A percentile compares a stretch with the other conserved stretches of the same genome.
phyloP scores from a whole-genome alignment of 2,888 invertebrate genomes.

The Drosophila robusta region DNA sequence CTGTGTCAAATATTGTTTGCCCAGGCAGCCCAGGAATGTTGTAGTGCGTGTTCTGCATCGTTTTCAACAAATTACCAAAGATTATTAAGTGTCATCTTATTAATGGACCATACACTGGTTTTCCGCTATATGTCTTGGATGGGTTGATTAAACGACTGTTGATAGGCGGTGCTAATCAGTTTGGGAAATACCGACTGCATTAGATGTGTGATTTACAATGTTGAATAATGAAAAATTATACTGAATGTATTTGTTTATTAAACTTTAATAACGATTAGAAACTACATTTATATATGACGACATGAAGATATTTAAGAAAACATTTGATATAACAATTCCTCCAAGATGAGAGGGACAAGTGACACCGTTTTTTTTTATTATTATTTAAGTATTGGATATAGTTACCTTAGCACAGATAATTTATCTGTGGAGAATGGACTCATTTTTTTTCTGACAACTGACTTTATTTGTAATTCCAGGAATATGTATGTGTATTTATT shows the following conservation, averaged over 20 bases:
- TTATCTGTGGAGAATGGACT: neutral
- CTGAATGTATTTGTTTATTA: neutral
- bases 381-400: too few relatives aligned
- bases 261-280: neutral
- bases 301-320: too few relatives aligned
- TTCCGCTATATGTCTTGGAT: slow-evolving; percentile 18
- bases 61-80: slow-evolving; percentile 71
- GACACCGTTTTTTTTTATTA: too few relatives aligned
- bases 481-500: too few relatives aligned
- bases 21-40: slow-evolving; percentile 68
- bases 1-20: slow-evolving; percentile 70
- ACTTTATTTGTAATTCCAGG: neutral
- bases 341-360: too few relatives aligned
- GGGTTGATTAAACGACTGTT: slow-evolving; percentile 49
- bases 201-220: slow-evolving; percentile 4
- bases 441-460: too few relatives aligned
- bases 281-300: too few relatives aligned
- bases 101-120: slow-evolving; percentile 51
- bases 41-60: slow-evolving; percentile 55
- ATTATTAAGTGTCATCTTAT: slow-evolving; percentile 63
- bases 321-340: too few relatives aligned
- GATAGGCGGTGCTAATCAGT: slow-evolving; percentile 33
- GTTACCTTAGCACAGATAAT: too few relatives aligned
- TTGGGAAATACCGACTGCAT: neutral
- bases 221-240: neutral